Evolutionary conservation across 2,888 invertebrate genomes (phyloP), one percentile per base, ranked within the genome.

Genomic region (Eristalis pertinax): DNA sequence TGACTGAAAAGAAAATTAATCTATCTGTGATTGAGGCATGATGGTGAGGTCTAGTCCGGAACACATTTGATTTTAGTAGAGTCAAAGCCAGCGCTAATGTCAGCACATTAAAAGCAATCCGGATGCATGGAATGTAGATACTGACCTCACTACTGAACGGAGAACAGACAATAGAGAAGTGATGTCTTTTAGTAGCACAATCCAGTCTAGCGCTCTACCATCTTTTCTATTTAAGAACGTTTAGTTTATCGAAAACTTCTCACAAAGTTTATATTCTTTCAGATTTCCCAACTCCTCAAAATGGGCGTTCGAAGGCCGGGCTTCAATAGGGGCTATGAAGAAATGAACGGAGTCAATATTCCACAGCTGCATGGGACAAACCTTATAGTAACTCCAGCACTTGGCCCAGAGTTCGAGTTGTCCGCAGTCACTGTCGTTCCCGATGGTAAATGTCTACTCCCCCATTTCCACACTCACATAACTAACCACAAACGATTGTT

Each of bases 361-460:
- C 89, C 90, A 4, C 67, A 67, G 64, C 8, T 35, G 41, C 86
- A 89, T 81, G 83, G 81, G 1, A 74, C 80, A 0, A 84, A 78
- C 79, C 88, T 90, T 32, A 77, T 82, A 67, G 60, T 81, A 1
- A 69, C 63, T 80, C 89, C 90, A 60, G 90, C 89, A 19, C 89
- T 91, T 43, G 92, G 93, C 4, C 93, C 94, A 88, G 94, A 94
- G 90, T 94, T 96, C 90, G 95, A 95, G 92, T 94, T 96, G 93
- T 95, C 95, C 64, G 95, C 95, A 1, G 95, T 95, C 69, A 94
- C 95, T 65, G 95, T 95, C 63, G 95, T 95, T 69, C 95, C 95
- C 83, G 95, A 95, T 93, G 95, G 95, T 95, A 93, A 91, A 74
- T 15, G 26, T 26, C 11, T 58, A 11, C 7, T 38, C 56, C 38